These are phyloP conservation scores for Eucera pruinosa DNA, from an alignment of 2,888 invertebrate genomes.

Conservation along the genomic window DNA sequence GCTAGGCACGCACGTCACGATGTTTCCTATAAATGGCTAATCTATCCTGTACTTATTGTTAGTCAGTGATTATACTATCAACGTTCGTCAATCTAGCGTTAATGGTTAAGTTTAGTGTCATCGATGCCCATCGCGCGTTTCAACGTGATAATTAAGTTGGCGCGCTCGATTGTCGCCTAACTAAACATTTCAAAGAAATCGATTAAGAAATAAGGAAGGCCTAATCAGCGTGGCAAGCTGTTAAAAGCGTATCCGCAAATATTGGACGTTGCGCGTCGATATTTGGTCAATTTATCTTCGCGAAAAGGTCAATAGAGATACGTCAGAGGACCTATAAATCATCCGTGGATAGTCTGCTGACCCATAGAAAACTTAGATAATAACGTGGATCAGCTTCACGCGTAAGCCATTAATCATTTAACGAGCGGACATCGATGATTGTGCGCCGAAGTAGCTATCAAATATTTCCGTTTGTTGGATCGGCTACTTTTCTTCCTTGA, in stretches of 20 bases:
- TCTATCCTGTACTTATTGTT: too few species aligned
- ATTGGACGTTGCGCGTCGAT: conserved; percentile 5
- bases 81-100: too few species aligned
- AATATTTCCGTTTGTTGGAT: conserved; percentile 3
- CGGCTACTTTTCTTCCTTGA: conserved; percentile 5
- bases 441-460: background rate
- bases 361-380: conserved; percentile 17
- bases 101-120: too few species aligned
- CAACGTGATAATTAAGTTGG: too few species aligned
- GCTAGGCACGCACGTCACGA: too few species aligned
- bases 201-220: too few species aligned
- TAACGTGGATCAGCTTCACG: conserved; percentile 3
- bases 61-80: too few species aligned
- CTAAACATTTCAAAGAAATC: too few species aligned
- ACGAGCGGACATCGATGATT: conserved; percentile 10
- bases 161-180: too few species aligned
- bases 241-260: background rate
- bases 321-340: conserved; percentile 8
- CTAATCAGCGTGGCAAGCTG: too few species aligned
- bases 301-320: conserved; percentile 13
- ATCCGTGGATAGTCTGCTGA: conserved; percentile 14
- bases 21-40: too few species aligned
- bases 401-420: conserved; percentile 38
- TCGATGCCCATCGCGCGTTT: too few species aligned
- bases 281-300: conserved; percentile 16